Base-by-base conservation (phyloP, 2,888 invertebrate species). In the Trichogramma evanescens region DNA sequence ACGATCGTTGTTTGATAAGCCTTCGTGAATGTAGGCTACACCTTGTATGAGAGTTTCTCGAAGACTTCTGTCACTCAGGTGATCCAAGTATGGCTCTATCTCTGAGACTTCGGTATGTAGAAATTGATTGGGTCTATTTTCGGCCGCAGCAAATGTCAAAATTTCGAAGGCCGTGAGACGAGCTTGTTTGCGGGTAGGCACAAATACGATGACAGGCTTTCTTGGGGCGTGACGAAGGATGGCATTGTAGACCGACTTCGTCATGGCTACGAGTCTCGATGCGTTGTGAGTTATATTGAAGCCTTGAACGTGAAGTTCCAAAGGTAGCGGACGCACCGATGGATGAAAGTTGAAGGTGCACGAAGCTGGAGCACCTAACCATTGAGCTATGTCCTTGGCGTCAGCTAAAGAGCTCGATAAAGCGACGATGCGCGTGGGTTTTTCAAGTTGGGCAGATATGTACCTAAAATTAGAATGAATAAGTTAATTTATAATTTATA, bases 341-440 rank as follows among this genome's bases (percentile, higher is more conserved):
- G 99, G 98, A 74, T 98, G 97, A 81, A 99, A 99, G 82, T 99
- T 99, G 80, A 98, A 99, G 3, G 95, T 93, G 40, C 91, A 88
- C 69, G 94, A 93, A 3, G 95, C 86, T 69, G 89, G 90, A 72
- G 96, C 96, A 26, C 97, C 97, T 50, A 98, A 81, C 98, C 98
- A 98, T 73, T 95, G 93, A 0, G 95, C 90, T 4, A 96, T 88
- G 79, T 98, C 97, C 66, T 92, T 86, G 0, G 98, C 96, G 81
- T 98, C 97, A 10, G 94, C 91, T 54, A 99, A 81, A 0, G 98
- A 95, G 0, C 95, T 89, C 4, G 95, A 93, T 9, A 99, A 80
- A 0, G 97, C 95, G 43, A 99, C 88, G 58, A 99, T 95, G 10
- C 98, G 84, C 66, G 97, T 95, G 42, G 90, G 91, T 71, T 82